These are phyloP conservation scores for Gari tellinella DNA, from an alignment of 2,888 invertebrate species.

Conservation along the genomic window DNA sequence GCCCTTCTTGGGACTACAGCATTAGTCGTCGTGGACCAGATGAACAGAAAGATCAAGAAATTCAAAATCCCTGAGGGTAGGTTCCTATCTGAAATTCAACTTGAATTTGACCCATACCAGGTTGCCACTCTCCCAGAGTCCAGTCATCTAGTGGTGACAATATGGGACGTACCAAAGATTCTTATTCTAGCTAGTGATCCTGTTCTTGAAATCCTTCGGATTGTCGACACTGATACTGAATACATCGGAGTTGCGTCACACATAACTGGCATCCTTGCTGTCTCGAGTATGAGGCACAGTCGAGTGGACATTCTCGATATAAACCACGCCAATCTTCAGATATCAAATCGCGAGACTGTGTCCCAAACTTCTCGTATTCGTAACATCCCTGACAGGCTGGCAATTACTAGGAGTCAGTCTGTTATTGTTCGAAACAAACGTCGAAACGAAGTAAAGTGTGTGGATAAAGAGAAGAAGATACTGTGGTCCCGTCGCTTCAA, in stretches of 20 bases:
- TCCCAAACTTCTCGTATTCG: constrained; percentile 46
- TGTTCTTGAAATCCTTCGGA: constrained; percentile 14
- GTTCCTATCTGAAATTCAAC: constrained; percentile 40
- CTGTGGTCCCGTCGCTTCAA: constrained; percentile 52
- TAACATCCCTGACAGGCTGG: constrained; percentile 49
- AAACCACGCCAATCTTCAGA: background rate
- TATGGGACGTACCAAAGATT: constrained; percentile 53
- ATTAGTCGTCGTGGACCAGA: constrained; percentile 48
- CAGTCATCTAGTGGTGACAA: constrained; percentile 38
- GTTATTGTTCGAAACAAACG: constrained; percentile 42
- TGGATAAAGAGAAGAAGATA: constrained; percentile 20
- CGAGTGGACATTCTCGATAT: constrained; percentile 47
- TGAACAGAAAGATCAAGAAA: constrained; percentile 52
- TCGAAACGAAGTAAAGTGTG: constrained; percentile 46
- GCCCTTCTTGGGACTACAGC: constrained; percentile 48
- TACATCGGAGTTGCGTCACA: constrained; percentile 54
- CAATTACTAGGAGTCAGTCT: constrained; percentile 33
- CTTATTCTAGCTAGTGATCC: constrained; percentile 49
- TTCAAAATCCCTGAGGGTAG: constrained; percentile 58
- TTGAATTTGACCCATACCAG: constrained; percentile 49
- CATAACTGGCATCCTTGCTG: constrained; percentile 28
- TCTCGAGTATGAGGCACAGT: constrained; percentile 36
- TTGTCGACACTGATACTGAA: constrained; percentile 43
- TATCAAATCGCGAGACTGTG: constrained; percentile 30
- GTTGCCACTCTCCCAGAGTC: constrained; percentile 46